Base-by-base conservation (phyloP, 2,113 vertebrate species). In the Halichoerus grypus region DNA sequence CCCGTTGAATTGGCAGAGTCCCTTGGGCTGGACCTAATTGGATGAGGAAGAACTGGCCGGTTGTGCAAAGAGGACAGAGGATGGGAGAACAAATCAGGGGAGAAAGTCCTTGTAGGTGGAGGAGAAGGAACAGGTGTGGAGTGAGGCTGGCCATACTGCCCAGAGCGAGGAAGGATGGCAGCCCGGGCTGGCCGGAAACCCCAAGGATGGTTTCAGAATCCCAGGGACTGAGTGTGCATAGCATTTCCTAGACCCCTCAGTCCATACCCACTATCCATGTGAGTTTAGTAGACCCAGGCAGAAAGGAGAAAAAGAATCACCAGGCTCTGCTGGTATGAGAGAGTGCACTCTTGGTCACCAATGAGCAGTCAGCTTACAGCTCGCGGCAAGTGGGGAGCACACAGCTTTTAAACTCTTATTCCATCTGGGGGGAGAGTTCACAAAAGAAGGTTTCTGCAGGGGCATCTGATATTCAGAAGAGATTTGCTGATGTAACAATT, bases 401-500 rank as follows among this genome's bases (percentile, higher is more conserved):
- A 33, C 26, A 24, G 83, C 86, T 83, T 95, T 93, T 95, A 74
- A 94, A 51, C 6, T 69, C 0, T 93, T 96, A 84, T 51, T 95
- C 19, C 94, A 97, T 89, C 92, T 93, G 92, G 90, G 91, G 90
- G 88, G 95, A 94, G 39, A 94, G 96, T 95, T 97, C 74, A 42
- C 94, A 97, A 97, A 93, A 18, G 59, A 80, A 96, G 86, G 49
- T 90, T 98, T 97, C 49, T 87, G 51, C 4, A 36, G 21, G 6
- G 93, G 49, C 82, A 16, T 96, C 88, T 87, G 92, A 97, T 91
- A 95, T 74, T 95, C 97, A 89, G 97, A 97, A 84, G 89, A 98
- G 98, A 98, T 98, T 97, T 98, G 98, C 98, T 98, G 98, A 99
- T 98, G 94, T 96, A 98, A 98, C 98, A 97, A 96, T 97, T 98